These are phyloP conservation scores for Tylochromis polylepis DNA, from an alignment of 2,113 vertebrate species.

Conservation along the genomic window DNA sequence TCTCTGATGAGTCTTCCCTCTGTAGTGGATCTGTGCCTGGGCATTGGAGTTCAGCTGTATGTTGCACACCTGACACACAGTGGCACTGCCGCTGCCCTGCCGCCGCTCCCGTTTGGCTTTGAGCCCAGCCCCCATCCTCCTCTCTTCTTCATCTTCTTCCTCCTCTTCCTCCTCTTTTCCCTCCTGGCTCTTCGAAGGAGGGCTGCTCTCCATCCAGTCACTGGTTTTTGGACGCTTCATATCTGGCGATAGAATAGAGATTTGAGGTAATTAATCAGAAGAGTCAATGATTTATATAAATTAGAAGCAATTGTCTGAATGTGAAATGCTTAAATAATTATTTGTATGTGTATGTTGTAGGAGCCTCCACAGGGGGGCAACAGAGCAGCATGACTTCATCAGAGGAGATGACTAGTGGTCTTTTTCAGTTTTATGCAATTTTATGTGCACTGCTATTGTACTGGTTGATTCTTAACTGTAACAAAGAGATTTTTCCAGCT, in stretches of 20 bases:
- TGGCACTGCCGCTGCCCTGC: conserved; percentile 78
- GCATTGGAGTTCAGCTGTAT: conserved; percentile 91
- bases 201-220: conserved; percentile 47
- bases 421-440: neutral
- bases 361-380: conserved; percentile 65
- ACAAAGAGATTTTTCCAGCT: neutral
- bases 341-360: neutral
- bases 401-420: neutral
- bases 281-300: neutral
- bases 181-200: neutral
- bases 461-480: neutral
- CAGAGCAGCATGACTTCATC: conserved; percentile 29
- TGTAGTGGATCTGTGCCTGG: conserved; percentile 95
- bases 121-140: conserved; percentile 43
- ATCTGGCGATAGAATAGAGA: conserved; percentile 54
- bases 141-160: conserved; percentile 41
- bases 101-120: conserved; percentile 82
- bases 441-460: neutral
- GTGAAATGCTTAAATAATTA: neutral
- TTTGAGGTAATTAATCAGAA: neutral
- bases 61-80: conserved; percentile 90
- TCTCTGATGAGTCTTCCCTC: conserved; percentile 94
- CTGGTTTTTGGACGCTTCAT: conserved; percentile 85
- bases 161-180: conserved; percentile 25
- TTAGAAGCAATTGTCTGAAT: neutral